phyloP scores from a whole-genome alignment of 1,140 invertebrate genomes.

The Lycorma delicatula region DNA sequence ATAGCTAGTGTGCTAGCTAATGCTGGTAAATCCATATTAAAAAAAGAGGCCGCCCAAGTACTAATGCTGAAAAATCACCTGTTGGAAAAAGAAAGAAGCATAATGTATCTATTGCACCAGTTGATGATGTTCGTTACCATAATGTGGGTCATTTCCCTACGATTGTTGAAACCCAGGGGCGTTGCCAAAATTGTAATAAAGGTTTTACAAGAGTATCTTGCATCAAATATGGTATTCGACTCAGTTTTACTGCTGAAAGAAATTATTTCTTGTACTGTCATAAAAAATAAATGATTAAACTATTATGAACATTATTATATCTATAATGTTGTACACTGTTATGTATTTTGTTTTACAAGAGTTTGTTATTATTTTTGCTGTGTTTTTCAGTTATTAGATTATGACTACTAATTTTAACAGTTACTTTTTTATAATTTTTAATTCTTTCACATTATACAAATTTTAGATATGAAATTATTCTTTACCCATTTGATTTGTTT shows the following conservation, averaged over 20 bases:
- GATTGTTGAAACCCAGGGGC: neutral
- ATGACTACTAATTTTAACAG: neutral
- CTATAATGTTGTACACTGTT: too few relatives aligned
- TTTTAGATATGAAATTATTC: too few relatives aligned
- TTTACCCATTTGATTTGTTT: too few relatives aligned
- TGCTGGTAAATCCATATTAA: neutral
- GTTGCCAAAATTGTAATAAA: neutral
- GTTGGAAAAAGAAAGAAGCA: neutral
- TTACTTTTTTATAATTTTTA: neutral
- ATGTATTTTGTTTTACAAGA: neutral
- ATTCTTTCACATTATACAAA: neutral
- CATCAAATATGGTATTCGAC: neutral
- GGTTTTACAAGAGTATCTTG: neutral
- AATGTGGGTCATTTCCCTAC: neutral
- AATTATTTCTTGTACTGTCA: neutral
- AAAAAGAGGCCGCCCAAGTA: neutral
- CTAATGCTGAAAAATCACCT: neutral
- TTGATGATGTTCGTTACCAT: neutral
- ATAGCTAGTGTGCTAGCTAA: neutral
- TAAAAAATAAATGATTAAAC: neutral
- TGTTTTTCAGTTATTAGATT: neutral
- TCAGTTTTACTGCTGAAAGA: neutral
- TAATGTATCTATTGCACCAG: neutral
- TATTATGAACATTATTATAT: neutral
- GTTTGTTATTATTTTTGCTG: neutral